These are phyloP conservation scores for Equus przewalskii DNA, from an alignment of 2,113 vertebrate species.

Conservation along the genomic window DNA sequence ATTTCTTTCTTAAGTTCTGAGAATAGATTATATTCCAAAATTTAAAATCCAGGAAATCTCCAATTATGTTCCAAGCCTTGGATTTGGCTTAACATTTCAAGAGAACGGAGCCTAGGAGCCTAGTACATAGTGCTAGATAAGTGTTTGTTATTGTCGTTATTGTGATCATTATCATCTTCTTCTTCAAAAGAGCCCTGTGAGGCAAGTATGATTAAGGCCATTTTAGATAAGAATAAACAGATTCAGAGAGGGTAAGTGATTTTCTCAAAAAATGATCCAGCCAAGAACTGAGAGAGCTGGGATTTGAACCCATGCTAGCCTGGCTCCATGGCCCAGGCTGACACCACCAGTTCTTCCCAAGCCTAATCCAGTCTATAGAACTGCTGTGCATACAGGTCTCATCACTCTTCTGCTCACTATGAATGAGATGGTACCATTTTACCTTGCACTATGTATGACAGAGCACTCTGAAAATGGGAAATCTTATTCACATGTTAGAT, in stretches of 20 bases:
- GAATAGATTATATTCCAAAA: background rate
- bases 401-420: background rate
- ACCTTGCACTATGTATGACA: background rate
- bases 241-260: background rate
- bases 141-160: background rate
- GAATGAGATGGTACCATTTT: background rate
- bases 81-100: background rate
- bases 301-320: background rate
- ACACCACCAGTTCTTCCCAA: background rate
- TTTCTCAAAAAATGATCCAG: background rate
- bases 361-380: background rate
- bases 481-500: background rate
- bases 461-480: constrained; percentile 36
- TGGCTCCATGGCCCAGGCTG: background rate
- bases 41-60: background rate
- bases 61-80: background rate
- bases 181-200: background rate
- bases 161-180: background rate
- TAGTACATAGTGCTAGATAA: background rate
- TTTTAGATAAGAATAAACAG: background rate
- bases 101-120: background rate
- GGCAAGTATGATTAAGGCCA: background rate
- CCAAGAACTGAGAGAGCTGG: background rate
- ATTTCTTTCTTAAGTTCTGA: background rate
- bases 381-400: background rate